A percentile compares a stretch with the other conserved stretches of the same genome.
phyloP scores from a whole-genome alignment of 2,888 invertebrate genomes.

The Parascotia fuliginaria region DNA sequence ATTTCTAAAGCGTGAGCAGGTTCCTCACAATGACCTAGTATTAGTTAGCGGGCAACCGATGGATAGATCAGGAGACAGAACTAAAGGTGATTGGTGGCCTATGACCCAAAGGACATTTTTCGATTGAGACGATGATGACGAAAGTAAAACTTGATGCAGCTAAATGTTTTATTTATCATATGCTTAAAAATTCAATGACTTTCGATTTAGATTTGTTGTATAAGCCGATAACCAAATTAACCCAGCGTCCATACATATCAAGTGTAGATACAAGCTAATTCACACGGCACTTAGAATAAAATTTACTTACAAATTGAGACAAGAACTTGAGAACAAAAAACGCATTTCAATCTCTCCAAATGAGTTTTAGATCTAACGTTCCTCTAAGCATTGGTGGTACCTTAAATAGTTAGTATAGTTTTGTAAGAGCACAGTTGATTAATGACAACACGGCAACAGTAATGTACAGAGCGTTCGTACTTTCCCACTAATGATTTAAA shows the following conservation, averaged over 20 bases:
- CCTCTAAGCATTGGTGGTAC: slow-evolving; percentile 28
- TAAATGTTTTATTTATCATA: neutral
- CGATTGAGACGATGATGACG: too few relatives aligned
- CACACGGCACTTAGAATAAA: neutral
- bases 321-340: slow-evolving; percentile 1
- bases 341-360: neutral
- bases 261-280: slow-evolving; percentile 3
- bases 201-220: too few relatives aligned
- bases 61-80: too few relatives aligned
- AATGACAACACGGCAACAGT: slow-evolving; percentile 35
- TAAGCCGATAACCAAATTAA: too few relatives aligned
- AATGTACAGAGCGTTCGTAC: slow-evolving; percentile 32
- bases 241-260: neutral
- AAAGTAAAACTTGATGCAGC: too few relatives aligned
- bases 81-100: too few relatives aligned
- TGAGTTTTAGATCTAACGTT: slow-evolving; percentile 11
- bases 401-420: slow-evolving; percentile 42
- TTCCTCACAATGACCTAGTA: too few relatives aligned
- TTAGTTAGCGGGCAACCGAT: too few relatives aligned
- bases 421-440: slow-evolving; percentile 41
- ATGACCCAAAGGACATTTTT: too few relatives aligned
- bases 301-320: slow-evolving; percentile 2
- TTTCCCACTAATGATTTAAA: slow-evolving; percentile 46
- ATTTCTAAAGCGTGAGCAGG: too few relatives aligned
- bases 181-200: neutral